Base-by-base conservation (phyloP, 2,797 vertebrate species). In the Poecile montanus region DNA sequence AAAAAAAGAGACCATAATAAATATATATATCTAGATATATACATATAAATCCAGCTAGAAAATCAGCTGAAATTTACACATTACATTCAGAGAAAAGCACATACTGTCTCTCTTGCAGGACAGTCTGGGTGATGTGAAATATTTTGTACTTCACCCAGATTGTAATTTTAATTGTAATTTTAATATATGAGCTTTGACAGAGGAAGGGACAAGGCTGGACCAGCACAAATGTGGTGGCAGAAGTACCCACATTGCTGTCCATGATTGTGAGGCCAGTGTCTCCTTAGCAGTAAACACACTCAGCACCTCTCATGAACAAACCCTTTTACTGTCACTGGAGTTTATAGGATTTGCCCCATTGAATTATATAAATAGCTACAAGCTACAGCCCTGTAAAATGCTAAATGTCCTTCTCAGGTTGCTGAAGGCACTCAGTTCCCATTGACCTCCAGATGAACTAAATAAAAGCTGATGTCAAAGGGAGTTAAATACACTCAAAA, bases 381-480 rank as follows among this genome's bases (percentile, higher is more conserved):
- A 71, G 56, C 82, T 73, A 92, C 29, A 91, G 54, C 72, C 17
- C 61, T 50, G 42, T 73, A 71, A 88, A 83, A 88, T 79, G 48
- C 12, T 22, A 34, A 34, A 71, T 71, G 53, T 79, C 84, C n/a
- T 75, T 51, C 65, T 80, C 45, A 16, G 47, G 32, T 57, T 87
- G 74, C 88, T 82, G 72, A 74, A 93, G 77, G 67, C 71, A 30
- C 38, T 93, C 38, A 4, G 60, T 53, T 91, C 57, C 66, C 27
- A 29, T 11, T 89, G 92, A 82, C 74, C 65, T 89, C 20, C 20
- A 74, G 23, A 22, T 80, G 74, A 93, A 91, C 67, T 87, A 70
- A 88, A 82, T 66, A 86, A 94, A 94, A 92, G 45, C n/a, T 76
- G 63, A 42, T 79, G n/a, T 91, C 25, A 47, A 45, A 89, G 77